These are phyloP conservation scores for Tetramorium simillimum DNA, from an alignment of 1,140 invertebrate species.

Conservation along the genomic window DNA sequence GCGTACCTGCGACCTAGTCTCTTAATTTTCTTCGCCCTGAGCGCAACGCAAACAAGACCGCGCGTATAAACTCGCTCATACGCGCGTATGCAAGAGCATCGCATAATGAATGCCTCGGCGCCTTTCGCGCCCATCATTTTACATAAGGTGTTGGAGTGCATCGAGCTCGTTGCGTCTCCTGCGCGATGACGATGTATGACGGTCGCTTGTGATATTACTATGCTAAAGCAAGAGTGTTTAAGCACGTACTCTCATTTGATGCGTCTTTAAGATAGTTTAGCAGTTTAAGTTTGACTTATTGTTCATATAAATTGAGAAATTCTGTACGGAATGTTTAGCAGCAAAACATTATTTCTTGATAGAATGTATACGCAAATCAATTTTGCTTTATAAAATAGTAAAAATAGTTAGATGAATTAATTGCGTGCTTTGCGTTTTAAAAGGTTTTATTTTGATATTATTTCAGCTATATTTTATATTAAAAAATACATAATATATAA, in stretches of 20 bases:
- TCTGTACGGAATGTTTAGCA: not conserved
- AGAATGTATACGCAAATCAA: not conserved
- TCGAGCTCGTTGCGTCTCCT: constrained; percentile 39
- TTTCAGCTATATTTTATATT: no score
- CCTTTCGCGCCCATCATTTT: constrained; percentile 50
- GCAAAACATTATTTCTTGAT: not conserved
- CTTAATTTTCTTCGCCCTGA: constrained; percentile 52
- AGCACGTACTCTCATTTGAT: constrained; percentile 23
- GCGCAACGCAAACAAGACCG: constrained; percentile 51
- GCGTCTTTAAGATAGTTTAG: constrained; percentile 1
- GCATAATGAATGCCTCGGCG: constrained; percentile 52
- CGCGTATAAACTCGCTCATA: constrained; percentile 51
- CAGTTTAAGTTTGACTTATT: constrained; percentile 4
- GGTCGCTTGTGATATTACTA: constrained; percentile 21
- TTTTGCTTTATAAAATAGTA: not conserved
- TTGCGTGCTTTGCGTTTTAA: not conserved
- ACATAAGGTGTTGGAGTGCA: constrained; percentile 44
- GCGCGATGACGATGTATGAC: constrained; percentile 20
- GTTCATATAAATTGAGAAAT: not conserved
- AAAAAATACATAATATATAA: no score
- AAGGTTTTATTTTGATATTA: no score
- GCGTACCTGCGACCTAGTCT: constrained; percentile 23
- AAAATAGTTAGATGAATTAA: not conserved
- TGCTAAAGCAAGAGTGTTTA: constrained; percentile 17
- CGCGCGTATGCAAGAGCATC: constrained; percentile 41